Evolutionary conservation across 2,888 invertebrate species (phyloP).

Genomic region (Aricia artaxerxes): DNA sequence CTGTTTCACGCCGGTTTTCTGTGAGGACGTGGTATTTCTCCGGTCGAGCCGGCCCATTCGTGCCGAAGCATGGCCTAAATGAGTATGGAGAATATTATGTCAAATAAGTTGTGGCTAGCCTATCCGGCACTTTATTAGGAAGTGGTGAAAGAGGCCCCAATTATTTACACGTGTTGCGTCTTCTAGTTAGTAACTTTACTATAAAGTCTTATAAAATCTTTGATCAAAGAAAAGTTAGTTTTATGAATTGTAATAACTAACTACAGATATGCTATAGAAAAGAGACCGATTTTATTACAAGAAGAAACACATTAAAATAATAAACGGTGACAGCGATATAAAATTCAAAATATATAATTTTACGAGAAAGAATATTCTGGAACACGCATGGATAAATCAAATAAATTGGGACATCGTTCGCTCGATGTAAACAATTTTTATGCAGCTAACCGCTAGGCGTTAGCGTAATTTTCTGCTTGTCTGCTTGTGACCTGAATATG

Average conservation of each 20-base stretch:
- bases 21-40: too few species aligned
- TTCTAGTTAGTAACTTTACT: too few species aligned
- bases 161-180: too few species aligned
- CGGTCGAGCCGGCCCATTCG: too few species aligned
- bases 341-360: not conserved
- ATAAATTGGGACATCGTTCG: slow-evolving; percentile 50
- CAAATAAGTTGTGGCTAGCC: too few species aligned
- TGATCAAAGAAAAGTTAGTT: not conserved
- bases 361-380: slow-evolving; percentile 6
- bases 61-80: too few species aligned
- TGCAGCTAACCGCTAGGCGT: not conserved
- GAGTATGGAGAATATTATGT: too few species aligned
- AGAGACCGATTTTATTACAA: not conserved
- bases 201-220: too few species aligned
- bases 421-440: not conserved
- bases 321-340: not conserved
- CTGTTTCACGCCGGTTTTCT: too few species aligned
- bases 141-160: too few species aligned
- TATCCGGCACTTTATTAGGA: too few species aligned
- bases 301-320: not conserved
- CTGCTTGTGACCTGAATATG: slow-evolving; percentile 13
- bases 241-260: not conserved
- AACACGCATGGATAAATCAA: slow-evolving; percentile 17
- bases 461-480: slow-evolving; percentile 8
- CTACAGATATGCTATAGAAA: not conserved